A percentile compares a stretch with the other conserved stretches of the same genome.
Conservation (phyloP, 2,888 invertebrate genomes). For the Junonia oenone region DNA sequence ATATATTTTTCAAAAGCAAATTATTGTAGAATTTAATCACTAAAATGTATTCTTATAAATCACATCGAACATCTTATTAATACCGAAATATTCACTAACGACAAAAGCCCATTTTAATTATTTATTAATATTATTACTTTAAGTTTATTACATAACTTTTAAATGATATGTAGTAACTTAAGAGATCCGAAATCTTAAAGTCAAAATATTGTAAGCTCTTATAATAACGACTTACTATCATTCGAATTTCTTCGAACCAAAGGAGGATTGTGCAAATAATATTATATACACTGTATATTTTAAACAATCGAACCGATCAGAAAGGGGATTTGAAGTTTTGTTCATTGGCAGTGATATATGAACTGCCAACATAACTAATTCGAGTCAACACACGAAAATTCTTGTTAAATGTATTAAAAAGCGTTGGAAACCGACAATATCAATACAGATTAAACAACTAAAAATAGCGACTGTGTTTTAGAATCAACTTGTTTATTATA, state of each 20-base stretch:
- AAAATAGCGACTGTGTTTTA: constrained; percentile 44
- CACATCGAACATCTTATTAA: constrained; percentile 1
- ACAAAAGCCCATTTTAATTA: constrained; percentile 1
- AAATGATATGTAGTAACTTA: constrained; percentile 28
- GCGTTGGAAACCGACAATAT: neutral
- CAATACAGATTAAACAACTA: constrained; percentile 14
- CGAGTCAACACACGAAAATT: constrained; percentile 17
- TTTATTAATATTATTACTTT: constrained; percentile 4
- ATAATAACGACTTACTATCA: constrained; percentile 16
- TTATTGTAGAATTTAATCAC: neutral
- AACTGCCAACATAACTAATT: constrained; percentile 7
- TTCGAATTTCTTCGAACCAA: neutral
- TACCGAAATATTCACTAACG: neutral
- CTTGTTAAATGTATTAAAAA: neutral
- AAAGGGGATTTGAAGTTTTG: neutral
- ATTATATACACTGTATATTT: neutral
- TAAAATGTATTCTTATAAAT: neutral
- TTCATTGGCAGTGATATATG: constrained; percentile 5
- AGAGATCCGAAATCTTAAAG: constrained; percentile 24
- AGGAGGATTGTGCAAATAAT: constrained; percentile 4
- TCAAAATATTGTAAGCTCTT: constrained; percentile 24
- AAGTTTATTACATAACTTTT: constrained; percentile 18
- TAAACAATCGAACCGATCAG: neutral
- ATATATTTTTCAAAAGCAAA: neutral
- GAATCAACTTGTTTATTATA: constrained; percentile 42